Evolutionary conservation across 2,113 vertebrate genomes (phyloP), one percentile per base, ranked within the genome.

Genomic region (Lota lota): DNA sequence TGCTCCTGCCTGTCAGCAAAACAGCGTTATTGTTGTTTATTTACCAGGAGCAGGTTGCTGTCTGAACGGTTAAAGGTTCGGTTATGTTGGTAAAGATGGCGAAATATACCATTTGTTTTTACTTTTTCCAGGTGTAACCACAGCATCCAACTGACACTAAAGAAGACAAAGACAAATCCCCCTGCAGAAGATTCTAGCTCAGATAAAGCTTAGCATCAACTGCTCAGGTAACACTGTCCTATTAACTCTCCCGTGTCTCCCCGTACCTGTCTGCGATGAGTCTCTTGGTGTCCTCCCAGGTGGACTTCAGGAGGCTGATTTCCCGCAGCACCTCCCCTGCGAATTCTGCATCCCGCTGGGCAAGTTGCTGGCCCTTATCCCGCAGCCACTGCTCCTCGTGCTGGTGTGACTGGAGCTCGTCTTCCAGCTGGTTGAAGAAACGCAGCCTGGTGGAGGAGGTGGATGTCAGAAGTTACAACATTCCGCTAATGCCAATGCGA

Each of bases 341-440:
- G 63, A 93, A 78, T 53, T 93, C 88, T 20, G 90, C 82, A 68
- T 98, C 95, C 88, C 93, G 95, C 78, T 95, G 92, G 22, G 93
- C 93, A 73, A 99, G 93, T 87, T 96, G 95, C 60, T 94, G 94
- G 22, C 94, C 95, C 87, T 96, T 98, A 74, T 96, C 95, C 88
- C 90, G 94, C 28, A 99, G 81, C 97, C 97, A 98, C 73, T 94
- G 93, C 33, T 96, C 92, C 78, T 99, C 95, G 40, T 98, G 95
- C 60, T 97, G 94, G 50, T 96, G 93, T 53, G 95, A 95, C 86
- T 94, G 95, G 4, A 98, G 5, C 73, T 99, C 97, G 71, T 98
- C 95, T 78, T 98, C 96, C 74, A 99, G 82, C 70, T 98, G 96
- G 84, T 94, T 98, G 80, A 98, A 96, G 75, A 93, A 87, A 73